phyloP scores from a whole-genome alignment of 2,888 invertebrate species.

The Pammene aurita region DNA sequence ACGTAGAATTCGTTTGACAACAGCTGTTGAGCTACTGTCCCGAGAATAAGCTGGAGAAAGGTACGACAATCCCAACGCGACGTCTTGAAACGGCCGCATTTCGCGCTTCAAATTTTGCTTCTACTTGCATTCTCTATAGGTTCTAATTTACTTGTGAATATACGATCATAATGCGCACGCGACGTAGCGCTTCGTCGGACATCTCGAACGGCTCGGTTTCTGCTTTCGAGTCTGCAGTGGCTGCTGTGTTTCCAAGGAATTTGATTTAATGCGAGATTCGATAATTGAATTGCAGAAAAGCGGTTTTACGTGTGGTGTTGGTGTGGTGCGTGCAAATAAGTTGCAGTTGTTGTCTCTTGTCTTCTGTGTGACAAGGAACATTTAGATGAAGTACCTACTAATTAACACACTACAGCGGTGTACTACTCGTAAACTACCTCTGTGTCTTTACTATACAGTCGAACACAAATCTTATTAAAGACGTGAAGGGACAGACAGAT shows the following conservation, averaged over 20 bases:
- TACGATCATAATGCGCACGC: slow-evolving; percentile 28
- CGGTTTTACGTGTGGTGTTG: not conserved
- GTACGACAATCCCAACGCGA: too few species aligned
- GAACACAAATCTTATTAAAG: not conserved
- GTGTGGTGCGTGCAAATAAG: not conserved
- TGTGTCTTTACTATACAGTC: not conserved
- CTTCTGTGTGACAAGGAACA: not conserved
- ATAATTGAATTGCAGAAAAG: slow-evolving; percentile 33
- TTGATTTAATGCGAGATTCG: slow-evolving; percentile 31
- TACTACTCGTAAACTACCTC: not conserved
- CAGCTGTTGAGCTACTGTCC: too few species aligned
- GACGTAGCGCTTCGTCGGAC: slow-evolving; percentile 37
- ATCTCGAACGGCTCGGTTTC: slow-evolving; percentile 35
- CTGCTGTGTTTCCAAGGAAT: slow-evolving; percentile 17
- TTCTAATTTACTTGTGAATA: not conserved
- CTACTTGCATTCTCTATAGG: too few species aligned
- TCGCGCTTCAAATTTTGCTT: too few species aligned
- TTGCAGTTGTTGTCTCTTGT: not conserved
- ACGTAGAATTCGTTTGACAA: too few species aligned
- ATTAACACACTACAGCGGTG: not conserved
- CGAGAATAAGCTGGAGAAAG: too few species aligned
- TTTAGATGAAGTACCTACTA: not conserved
- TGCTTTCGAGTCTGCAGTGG: slow-evolving; percentile 26
- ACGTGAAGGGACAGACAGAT: not conserved
- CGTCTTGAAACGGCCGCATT: too few species aligned